Base-by-base conservation (phyloP, 2,797 vertebrate genomes). In the Pangasius djambal region DNA sequence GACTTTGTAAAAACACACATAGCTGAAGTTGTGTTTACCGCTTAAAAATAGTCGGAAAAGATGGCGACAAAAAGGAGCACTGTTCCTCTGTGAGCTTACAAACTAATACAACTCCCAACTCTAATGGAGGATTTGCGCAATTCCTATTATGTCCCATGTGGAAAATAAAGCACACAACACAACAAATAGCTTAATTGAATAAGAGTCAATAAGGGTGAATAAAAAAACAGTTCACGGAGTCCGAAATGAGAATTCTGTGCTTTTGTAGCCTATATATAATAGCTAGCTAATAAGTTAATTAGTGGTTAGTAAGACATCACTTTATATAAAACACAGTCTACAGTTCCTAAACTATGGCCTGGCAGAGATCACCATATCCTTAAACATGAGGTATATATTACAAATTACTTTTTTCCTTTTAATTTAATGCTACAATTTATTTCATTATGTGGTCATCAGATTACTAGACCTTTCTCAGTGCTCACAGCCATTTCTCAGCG, bases 31-130 rank as follows among this genome's bases (percentile, higher is more conserved):
- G 34, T 34, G 37, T 69, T 87, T 90, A 83, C 90, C 82, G 87
- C 61, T 37, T 85, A 65, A 91, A 92, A 94, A 94, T 91, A 92
- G 89, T 44, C 25, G 1, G 31, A 70, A 75, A 75, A 37, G 4
- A 72, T 72, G 13, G 84, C 37, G 72, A 89, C 88, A 95, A 88
- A 61, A 18, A 57, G 8, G 13, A 0, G 6, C 8, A 67, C 81
- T 93, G 90, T 93, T 72, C 9, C 5, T 6, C 22, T 44, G 34
- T 31, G 34, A 89, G n/a, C 89, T 70, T 31, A 89, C 69, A 89
- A 89, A 91, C 78, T 72, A 89, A 89, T 77, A 57, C 28, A 74
- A 81, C 48, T 69, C n/a, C 15, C n/a, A 44, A 31, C 59, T 82
- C 70, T 59, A 9, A 61, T 70, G 88, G 88, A 90, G 90, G 28